Percentiles rank a stretch among this genome's conserved stretches.
These are phyloP conservation scores for Xylota sylvarum DNA, from an alignment of 2,888 invertebrate genomes.

Conservation along the genomic window DNA sequence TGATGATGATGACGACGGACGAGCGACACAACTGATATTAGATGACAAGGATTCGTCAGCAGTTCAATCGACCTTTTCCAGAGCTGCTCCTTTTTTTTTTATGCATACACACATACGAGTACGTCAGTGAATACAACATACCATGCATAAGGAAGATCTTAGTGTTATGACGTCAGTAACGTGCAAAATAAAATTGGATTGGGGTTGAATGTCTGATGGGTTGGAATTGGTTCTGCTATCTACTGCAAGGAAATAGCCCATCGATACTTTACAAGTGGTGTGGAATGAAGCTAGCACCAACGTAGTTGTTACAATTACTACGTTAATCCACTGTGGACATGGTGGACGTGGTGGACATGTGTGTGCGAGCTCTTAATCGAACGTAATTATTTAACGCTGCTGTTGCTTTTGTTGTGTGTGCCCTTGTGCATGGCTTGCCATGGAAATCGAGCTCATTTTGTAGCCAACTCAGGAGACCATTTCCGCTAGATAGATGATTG, in stretches of 20 bases:
- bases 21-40: slow-evolving; percentile 29
- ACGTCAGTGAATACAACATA: slow-evolving; percentile 6
- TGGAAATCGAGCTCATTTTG: slow-evolving; percentile 34
- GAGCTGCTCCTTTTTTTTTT: slow-evolving; percentile 17
- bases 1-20: slow-evolving; percentile 47
- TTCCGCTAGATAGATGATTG: slow-evolving; percentile 42
- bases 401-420: slow-evolving; percentile 12
- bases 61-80: slow-evolving; percentile 38
- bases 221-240: background rate
- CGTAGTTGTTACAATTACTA: slow-evolving; percentile 29
- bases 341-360: slow-evolving; percentile 16
- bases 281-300: slow-evolving; percentile 26
- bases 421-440: slow-evolving; percentile 17
- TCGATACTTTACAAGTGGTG: slow-evolving; percentile 22
- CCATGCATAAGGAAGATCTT: slow-evolving; percentile 14
- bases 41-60: slow-evolving; percentile 39
- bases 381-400: slow-evolving; percentile 52
- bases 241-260: slow-evolving; percentile 30
- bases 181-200: slow-evolving; percentile 53
- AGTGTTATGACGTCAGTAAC: slow-evolving; percentile 47
- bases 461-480: slow-evolving; percentile 9
- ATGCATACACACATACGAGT: slow-evolving; percentile 15
- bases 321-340: slow-evolving; percentile 1
- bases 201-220: slow-evolving; percentile 5
- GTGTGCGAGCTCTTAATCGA: slow-evolving; percentile 51